Percentiles rank a stretch among this genome's conserved stretches.
Conservation (phyloP, 2,888 invertebrate genomes). For the Eupithecia subfuscata region DNA sequence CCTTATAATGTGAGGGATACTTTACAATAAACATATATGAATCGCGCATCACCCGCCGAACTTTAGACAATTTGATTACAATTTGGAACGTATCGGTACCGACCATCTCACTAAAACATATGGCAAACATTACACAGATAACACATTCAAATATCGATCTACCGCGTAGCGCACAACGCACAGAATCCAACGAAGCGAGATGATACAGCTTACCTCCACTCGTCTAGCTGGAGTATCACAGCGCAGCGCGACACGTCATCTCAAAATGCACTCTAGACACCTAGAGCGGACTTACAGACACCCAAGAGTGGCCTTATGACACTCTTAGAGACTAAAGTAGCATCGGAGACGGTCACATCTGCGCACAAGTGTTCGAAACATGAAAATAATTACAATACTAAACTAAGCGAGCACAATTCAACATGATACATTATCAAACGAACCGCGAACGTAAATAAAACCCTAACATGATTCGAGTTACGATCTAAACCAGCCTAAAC, state of each 20-base stretch:
- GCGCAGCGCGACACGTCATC: conserved; percentile 3
- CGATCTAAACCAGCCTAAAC: conserved; percentile 43
- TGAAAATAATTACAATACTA: conserved; percentile 59
- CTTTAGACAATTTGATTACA: conserved; percentile 64
- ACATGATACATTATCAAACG: conserved; percentile 54
- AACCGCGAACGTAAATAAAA: conserved; percentile 43
- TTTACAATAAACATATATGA: conserved; percentile 54
- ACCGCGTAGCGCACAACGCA: conserved; percentile 51
- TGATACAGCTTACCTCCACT: conserved; percentile 14
- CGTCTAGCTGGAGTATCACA: conserved; percentile 21
- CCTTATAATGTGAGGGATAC: conserved; percentile 57
- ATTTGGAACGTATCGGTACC: conserved; percentile 73
- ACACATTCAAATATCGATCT: conserved; percentile 48
- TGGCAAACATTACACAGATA: conserved; percentile 73
- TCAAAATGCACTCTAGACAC: conserved; percentile 1
- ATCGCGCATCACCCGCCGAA: conserved; percentile 58
- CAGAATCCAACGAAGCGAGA: conserved; percentile 47
- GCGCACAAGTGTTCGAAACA: conserved; percentile 49
- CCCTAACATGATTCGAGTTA: conserved; percentile 62
- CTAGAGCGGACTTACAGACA: not conserved
- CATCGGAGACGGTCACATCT: conserved; percentile 1
- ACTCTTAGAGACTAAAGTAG: not conserved
- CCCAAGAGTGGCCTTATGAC: not conserved
- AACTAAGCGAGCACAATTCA: conserved; percentile 42
- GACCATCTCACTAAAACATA: conserved; percentile 81